A percentile compares a stretch with the other conserved stretches of the same genome.
These are phyloP conservation scores for Pomatorhinus ruficollis DNA, from an alignment of 2,113 vertebrate species.

Conservation along the genomic window DNA sequence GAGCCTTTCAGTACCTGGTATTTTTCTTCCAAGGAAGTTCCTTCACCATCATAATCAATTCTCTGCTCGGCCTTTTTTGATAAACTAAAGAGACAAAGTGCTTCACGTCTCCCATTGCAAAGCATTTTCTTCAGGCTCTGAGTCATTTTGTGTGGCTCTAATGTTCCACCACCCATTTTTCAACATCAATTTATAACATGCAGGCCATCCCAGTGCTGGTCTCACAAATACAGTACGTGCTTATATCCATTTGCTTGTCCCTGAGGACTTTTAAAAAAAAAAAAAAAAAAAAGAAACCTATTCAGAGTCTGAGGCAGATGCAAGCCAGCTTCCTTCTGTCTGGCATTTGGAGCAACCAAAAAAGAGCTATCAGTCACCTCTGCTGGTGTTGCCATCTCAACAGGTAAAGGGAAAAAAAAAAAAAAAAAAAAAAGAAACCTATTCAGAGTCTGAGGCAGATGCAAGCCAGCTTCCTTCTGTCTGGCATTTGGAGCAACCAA, in stretches of 20 bases:
- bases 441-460: not conserved
- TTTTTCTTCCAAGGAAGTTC: constrained; percentile 46
- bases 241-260: not conserved
- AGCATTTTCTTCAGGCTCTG: constrained; percentile 41
- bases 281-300: not conserved
- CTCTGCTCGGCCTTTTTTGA: constrained; percentile 19
- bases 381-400: not conserved
- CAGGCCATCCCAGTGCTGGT: not conserved
- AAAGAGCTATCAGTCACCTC: not conserved
- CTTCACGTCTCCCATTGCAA: not conserved
- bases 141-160: constrained; percentile 22
- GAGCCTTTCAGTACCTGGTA: constrained; percentile 34
- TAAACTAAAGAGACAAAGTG: constrained; percentile 4
- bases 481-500: not conserved
- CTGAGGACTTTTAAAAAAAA: not conserved
- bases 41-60: constrained; percentile 24
- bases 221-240: not conserved
- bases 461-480: not conserved
- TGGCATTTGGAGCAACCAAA: not conserved
- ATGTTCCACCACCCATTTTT: constrained; percentile 23
- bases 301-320: not conserved
- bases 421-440: not conserved
- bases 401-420: not conserved
- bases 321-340: not conserved
- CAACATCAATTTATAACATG: constrained; percentile 4